These are phyloP conservation scores for Plagodis dolabraria DNA, from an alignment of 2,888 invertebrate genomes.

Conservation along the genomic window DNA sequence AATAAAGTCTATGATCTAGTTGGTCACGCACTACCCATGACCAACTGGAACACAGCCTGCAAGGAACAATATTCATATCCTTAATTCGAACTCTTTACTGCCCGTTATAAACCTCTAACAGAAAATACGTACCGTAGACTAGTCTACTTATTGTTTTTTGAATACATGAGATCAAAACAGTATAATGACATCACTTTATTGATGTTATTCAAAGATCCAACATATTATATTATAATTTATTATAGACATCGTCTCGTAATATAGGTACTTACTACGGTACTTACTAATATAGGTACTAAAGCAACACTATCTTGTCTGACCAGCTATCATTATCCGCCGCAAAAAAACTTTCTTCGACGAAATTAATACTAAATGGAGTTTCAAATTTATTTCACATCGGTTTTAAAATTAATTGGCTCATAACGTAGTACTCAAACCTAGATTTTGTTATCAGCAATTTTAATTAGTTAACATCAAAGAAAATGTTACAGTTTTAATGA, in stretches of 20 bases:
- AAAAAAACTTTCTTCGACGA: conserved; percentile 41
- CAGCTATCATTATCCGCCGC: conserved; percentile 36
- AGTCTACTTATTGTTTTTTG: no score
- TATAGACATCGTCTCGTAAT: no score
- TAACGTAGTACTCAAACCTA: conserved; percentile 35
- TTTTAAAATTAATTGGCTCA: conserved; percentile 33
- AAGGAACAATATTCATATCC: no score
- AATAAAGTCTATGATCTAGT: no score
- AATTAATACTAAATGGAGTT: conserved; percentile 37
- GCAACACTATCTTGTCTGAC: conserved; percentile 40
- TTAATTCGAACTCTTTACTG: no score
- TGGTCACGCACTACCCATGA: no score
- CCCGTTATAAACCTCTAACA: no score
- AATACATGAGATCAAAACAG: no score
- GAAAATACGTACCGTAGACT: no score
- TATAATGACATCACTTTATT: no score
- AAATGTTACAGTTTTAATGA: conserved; percentile 30
- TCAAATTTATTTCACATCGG: conserved; percentile 34
- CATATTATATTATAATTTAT: conserved; percentile 21
- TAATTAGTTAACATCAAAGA: conserved; percentile 35
- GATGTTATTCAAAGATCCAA: conserved; percentile 13
- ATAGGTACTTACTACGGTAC: conserved; percentile 15
- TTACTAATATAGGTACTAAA: no score
- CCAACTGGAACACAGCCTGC: no score
- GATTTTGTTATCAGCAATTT: conserved; percentile 35